Evolutionary conservation across 2,797 vertebrate species (phyloP), one percentile per base, ranked within the genome.

Genomic region (Crax fasciolata): DNA sequence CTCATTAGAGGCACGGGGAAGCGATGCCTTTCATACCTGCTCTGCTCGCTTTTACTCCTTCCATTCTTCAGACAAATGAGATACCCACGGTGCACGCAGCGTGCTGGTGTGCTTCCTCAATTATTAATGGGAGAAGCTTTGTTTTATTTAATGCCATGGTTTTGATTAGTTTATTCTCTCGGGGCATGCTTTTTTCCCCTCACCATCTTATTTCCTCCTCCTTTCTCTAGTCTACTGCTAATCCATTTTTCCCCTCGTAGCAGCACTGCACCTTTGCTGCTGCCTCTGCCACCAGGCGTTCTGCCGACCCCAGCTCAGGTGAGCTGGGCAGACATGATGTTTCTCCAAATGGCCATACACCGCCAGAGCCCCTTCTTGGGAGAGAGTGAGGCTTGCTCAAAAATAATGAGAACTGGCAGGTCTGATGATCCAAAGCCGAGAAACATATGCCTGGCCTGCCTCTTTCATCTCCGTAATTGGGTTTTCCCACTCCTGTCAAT

Each of bases 381-480:
- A 79, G 70, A 86, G 73, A 81, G 49, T n/a, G 80, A 93, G 52
- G 52, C 87, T 94, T 77, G 52, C 70, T 96, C 66, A 76, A 63
- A 96, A 94, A 90, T 96, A 97, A 97, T 93, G 75, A 93, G 89
- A 93, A 86, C 76, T 93, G 97, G 87, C 95, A 96, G 83, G 20
- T 76, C 93, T 96, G 96, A 84, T 76, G 91, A 96, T 94, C 87
- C 92, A 93, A 94, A 97, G 92, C 91, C 0, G 3, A 82, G 87
- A 93, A 97, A 94, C 93, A 94, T 90, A 95, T 87, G 92, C 93
- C 83, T 70, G 77, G 74, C 65, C 76, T 96, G 95, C 77, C 71
- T 96, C 93, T 96, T 96, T 95, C 94, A 97, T 97, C 94, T 96
- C 91, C 44, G 80, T 97, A 97, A 97, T 95, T 95, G 94, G 82